A percentile compares a stretch with the other conserved stretches of the same genome.
phyloP scores from a whole-genome alignment of 2,888 invertebrate species.

The Limnephilus auricula region DNA sequence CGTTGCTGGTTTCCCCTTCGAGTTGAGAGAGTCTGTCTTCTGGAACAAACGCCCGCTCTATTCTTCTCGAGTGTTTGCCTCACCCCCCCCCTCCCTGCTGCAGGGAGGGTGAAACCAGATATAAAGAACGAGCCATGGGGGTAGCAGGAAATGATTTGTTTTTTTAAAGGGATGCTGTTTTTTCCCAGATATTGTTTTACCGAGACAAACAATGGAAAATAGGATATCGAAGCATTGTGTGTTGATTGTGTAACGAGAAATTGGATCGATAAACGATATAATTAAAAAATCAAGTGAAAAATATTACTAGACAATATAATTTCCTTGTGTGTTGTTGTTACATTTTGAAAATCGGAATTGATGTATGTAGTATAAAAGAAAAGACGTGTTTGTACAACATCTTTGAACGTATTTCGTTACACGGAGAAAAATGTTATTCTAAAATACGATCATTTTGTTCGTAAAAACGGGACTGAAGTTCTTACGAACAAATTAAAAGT shows the following conservation, averaged over 20 bases:
- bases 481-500: too few relatives aligned
- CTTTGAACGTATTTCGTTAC: too few relatives aligned
- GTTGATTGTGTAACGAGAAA: neutral
- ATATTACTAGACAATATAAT: neutral
- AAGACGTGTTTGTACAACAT: too few relatives aligned
- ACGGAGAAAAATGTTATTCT: too few relatives aligned
- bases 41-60: neutral
- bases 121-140: neutral
- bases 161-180: conserved; percentile 4
- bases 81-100: neutral
- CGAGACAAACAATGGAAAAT: neutral
- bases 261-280: neutral
- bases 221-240: neutral
- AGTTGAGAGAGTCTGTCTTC: neutral
- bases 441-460: too few relatives aligned
- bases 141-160: conserved; percentile 23
- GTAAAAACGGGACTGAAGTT: too few relatives aligned
- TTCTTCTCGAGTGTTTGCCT: neutral
- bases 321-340: too few relatives aligned
- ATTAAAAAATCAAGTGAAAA: neutral
- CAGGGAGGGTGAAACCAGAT: conserved; percentile 13
- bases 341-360: too few relatives aligned
- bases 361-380: too few relatives aligned
- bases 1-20: neutral
- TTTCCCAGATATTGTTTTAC: conserved; percentile 7